These are phyloP conservation scores for Iguana delicatissima DNA, from an alignment of 2,797 vertebrate species.

Conservation along the genomic window DNA sequence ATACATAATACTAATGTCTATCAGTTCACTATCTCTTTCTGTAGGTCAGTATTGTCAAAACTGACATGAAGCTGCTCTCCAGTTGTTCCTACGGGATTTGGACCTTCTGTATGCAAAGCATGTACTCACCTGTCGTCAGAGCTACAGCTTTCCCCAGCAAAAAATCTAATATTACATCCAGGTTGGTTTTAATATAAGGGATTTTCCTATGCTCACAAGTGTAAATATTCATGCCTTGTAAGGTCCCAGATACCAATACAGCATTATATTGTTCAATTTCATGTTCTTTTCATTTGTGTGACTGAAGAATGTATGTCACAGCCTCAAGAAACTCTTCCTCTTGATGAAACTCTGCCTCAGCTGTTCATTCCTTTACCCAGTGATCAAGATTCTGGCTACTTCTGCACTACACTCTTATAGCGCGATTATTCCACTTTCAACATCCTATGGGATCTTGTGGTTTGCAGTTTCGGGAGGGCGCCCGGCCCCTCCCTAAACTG, in stretches of 20 bases:
- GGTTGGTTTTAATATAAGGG: not conserved
- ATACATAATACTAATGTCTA: too few species aligned
- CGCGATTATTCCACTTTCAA: too few species aligned
- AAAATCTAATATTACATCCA: not conserved
- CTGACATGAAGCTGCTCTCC: not conserved
- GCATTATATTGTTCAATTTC: not conserved
- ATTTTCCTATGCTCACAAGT: too few species aligned
- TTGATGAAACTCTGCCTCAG: too few species aligned
- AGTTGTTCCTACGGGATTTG: not conserved
- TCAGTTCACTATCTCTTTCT: not conserved
- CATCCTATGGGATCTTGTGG: too few species aligned
- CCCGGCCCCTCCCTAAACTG: too few species aligned
- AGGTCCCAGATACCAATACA: not conserved
- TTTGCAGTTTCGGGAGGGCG: too few species aligned
- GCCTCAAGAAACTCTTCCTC: not conserved
- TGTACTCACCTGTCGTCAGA: not conserved
- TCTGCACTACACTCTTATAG: too few species aligned
- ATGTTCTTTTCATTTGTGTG: not conserved
- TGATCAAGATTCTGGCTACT: too few species aligned
- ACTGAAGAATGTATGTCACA: not conserved
- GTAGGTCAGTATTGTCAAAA: not conserved
- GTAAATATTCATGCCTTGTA: not conserved
- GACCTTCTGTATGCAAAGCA: not conserved
- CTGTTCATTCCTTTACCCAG: too few species aligned
- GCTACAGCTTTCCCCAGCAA: not conserved